phyloP scores from a whole-genome alignment of 1,140 invertebrate genomes.

The Steinernema feltiae region DNA sequence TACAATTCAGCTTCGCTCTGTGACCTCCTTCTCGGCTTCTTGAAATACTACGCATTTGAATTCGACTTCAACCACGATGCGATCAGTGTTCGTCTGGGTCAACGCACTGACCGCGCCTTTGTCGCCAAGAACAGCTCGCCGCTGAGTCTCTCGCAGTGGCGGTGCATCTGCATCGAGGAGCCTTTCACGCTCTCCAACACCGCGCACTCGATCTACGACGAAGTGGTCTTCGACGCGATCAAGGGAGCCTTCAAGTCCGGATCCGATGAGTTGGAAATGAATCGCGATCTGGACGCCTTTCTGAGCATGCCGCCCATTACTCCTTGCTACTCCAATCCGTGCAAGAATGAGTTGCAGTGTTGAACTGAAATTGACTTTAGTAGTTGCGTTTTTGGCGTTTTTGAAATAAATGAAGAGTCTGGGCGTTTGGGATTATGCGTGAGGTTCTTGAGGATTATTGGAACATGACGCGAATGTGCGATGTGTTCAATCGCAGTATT shows the following conservation, averaged over 20 bases:
- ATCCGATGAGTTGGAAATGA: neutral
- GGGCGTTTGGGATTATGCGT: no score
- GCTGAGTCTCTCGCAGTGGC: slow-evolving; percentile 79
- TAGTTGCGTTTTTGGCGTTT: no score
- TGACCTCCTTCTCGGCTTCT: slow-evolving; percentile 77
- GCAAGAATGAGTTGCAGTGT: no score
- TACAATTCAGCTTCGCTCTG: slow-evolving; percentile 71
- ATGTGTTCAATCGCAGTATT: no score
- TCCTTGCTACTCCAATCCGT: no score
- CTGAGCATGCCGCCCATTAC: neutral
- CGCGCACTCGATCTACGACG: slow-evolving; percentile 83
- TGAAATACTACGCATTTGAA: slow-evolving; percentile 73
- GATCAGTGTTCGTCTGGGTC: slow-evolving; percentile 75
- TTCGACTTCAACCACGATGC: slow-evolving; percentile 75
- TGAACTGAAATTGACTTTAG: no score
- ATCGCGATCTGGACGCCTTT: neutral
- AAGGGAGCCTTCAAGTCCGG: neutral
- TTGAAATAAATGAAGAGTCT: no score
- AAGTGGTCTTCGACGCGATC: slow-evolving; percentile 66
- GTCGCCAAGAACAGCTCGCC: slow-evolving; percentile 63
- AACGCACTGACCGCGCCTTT: slow-evolving; percentile 67
- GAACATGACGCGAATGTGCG: no score
- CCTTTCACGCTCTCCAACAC: slow-evolving; percentile 89
- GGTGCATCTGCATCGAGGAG: slow-evolving; percentile 84
- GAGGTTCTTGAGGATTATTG: no score